phyloP scores from a whole-genome alignment of 2,888 invertebrate species.

The Pterobdella sp. region DNA sequence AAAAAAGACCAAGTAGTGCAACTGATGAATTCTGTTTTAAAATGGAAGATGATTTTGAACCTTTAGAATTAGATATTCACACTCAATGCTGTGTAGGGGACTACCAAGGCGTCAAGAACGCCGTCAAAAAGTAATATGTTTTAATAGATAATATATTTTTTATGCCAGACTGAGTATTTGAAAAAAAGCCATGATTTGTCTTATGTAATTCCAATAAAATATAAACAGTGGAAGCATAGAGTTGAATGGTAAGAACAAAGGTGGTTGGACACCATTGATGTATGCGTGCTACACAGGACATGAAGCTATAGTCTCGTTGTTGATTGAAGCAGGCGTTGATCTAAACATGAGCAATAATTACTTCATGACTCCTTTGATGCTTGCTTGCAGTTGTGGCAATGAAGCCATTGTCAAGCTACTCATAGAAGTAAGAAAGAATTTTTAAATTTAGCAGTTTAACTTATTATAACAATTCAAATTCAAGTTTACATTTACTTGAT shows the following conservation, averaged over 20 bases:
- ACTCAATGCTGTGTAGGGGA: constrained; percentile 50
- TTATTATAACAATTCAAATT: background rate
- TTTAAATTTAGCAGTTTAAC: no score
- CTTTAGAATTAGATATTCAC: constrained; percentile 47
- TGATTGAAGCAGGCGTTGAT: constrained; percentile 43
- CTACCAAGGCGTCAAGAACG: constrained; percentile 45
- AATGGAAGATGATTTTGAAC: constrained; percentile 44
- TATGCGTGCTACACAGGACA: constrained; percentile 53
- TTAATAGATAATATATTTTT: background rate
- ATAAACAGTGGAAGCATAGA: constrained; percentile 32
- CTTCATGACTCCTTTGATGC: constrained; percentile 53
- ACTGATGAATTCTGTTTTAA: constrained; percentile 33
- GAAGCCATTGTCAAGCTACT: constrained; percentile 50
- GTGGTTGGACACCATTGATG: constrained; percentile 53
- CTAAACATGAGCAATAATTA: constrained; percentile 46
- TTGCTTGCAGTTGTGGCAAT: constrained; percentile 56
- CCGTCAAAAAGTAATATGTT: constrained; percentile 43
- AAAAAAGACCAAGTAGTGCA: constrained; percentile 39
- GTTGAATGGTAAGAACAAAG: constrained; percentile 47
- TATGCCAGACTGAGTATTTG: background rate
- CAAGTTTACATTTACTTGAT: background rate
- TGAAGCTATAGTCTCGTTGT: constrained; percentile 47
- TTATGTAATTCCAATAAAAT: background rate
- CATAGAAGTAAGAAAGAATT: no score
- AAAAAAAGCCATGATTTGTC: background rate